Base-by-base conservation (phyloP, 2,113 vertebrate genomes). In the Pelobates fuscus region DNA sequence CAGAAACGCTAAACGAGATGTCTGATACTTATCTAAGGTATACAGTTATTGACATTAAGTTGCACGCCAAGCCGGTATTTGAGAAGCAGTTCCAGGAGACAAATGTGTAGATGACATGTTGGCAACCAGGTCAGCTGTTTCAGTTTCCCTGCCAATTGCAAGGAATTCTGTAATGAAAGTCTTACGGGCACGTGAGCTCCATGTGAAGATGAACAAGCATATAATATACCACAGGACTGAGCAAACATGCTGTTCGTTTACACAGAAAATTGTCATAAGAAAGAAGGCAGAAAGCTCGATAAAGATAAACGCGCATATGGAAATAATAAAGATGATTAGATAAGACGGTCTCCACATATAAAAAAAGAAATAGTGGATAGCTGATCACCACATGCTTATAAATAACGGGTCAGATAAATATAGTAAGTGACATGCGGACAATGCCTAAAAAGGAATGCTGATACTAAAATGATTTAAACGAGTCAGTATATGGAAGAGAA, bases 51-150 rank as follows among this genome's bases (percentile, higher is more conserved):
- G 15, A 49, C 12, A 49, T 49, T 18, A 49, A 18, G 44, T 11
- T 49, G 15, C 44, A 49, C 1, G 11, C 44, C 44, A 49, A 49
- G 15, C 12, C 7, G 37, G 37, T 41, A 8, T 8, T 12, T 12
- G 37, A 41, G 37, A 12, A 49, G 44, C 32, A 18, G 63, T 41
- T 57, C 57, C 52, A 67, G 43, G 25, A 59, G 63, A 67, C 25
- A 67, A 75, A 75, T 67, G 49, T 75, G 61, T 65, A 2, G 49
- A 14, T 43, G 52, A 75, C 30, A 67, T 57, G 24, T 37, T 75
- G 62, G 32, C 54, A 66, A 14, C 15, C 26, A 21, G 20, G 24
- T 15, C 71, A 59, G 32, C 5, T 24, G 54, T 65, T 66, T 67
- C 32, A 59, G 54, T 26, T 75, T 75, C 72, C n/a, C 27, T 66